phyloP scores from a whole-genome alignment of 2,797 vertebrate genomes.

The Fistularia tabacaria region DNA sequence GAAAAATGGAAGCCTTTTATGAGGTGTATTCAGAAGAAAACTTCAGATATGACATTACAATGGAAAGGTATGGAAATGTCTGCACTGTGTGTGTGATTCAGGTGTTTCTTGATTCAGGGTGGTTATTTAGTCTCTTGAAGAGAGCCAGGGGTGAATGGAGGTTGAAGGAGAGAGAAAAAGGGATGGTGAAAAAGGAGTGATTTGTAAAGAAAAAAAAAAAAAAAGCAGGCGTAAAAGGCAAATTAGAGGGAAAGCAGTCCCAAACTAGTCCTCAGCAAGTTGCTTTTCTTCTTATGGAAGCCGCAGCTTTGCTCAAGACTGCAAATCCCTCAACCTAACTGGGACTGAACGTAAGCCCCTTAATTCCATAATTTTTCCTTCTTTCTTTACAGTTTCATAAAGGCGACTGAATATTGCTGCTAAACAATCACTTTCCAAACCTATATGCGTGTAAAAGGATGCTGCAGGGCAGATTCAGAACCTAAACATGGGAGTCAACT shows the following conservation, averaged over 20 bases:
- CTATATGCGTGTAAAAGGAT: not conserved
- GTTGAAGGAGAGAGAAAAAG: slow-evolving; percentile 10
- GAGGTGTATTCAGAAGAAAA: slow-evolving; percentile 1
- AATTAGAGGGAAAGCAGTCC: not conserved
- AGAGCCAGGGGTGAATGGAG: slow-evolving; percentile 10
- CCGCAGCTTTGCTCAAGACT: slow-evolving; percentile 11
- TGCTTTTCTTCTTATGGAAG: slow-evolving; percentile 31
- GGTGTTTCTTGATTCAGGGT: not conserved
- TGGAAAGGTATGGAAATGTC: slow-evolving; percentile 3
- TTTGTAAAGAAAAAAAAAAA: slow-evolving; percentile 2
- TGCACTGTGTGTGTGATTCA: slow-evolving; percentile 2
- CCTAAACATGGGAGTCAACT: not conserved
- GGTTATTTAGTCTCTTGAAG: not conserved
- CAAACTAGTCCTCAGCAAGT: slow-evolving; percentile 26
- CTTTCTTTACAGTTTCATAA: slow-evolving; percentile 1
- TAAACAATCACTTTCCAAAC: too few relatives aligned
- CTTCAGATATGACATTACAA: not conserved
- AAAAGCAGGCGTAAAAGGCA: too few relatives aligned
- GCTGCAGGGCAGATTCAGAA: not conserved
- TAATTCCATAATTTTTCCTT: slow-evolving; percentile 11
- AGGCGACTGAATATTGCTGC: too few relatives aligned
- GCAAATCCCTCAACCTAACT: slow-evolving; percentile 30
- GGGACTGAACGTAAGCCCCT: slow-evolving; percentile 54
- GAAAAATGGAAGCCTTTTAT: slow-evolving; percentile 23
- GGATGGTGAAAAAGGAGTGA: slow-evolving; percentile 2